Evolutionary conservation across 23 tunicate species (phyloP), one percentile per base, ranked within the genome.

Genomic region (Botrylloides violaceus): DNA sequence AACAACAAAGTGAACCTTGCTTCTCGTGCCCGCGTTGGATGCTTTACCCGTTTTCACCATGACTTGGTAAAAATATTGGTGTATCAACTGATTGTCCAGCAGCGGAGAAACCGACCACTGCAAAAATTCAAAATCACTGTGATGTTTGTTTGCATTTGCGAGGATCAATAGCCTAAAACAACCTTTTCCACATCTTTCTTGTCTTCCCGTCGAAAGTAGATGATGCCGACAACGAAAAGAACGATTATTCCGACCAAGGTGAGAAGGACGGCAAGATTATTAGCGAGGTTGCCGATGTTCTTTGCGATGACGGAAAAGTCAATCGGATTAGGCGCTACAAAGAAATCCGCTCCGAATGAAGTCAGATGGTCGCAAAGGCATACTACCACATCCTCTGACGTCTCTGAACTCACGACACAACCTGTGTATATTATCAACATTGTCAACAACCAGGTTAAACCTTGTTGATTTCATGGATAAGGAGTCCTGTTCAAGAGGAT

Each of bases 291-390:
- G 77, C 76, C 61, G 5, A 80, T 65, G 37, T 85, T 85, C 28
- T 70, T 39, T 4, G 76, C 80, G 49, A 85, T 38, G 12, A 73
- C 76, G 4, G 80, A 37, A 55, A 85, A 85, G 68, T 85, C 94
- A 70, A 85, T 85, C 3, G 85, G 94, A 66, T 85, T 85, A 1
- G 94, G 94, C 4, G 94, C 94, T 19, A 85, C 94, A 20, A 85
- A 25, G 38, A 85, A 85, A 43, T 76, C 85, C 32, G 85, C 81
- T 7, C 81, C 94, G 61, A 85, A 85, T 4, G 94, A 85, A 1
- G 94, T 85, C 38, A 85, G 77, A 66, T 85, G 94, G 50, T 79
- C 71, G 77, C 94, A 85, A 20, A 79, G 38, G 58, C 94, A 85
- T 12, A 79, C 74, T 5, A 85, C 72, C 5, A 47, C 34, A 12